Evolutionary conservation across 2,797 vertebrate genomes (phyloP), one percentile per base, ranked within the genome.

Genomic region (Gymnopithys bicolor): DNA sequence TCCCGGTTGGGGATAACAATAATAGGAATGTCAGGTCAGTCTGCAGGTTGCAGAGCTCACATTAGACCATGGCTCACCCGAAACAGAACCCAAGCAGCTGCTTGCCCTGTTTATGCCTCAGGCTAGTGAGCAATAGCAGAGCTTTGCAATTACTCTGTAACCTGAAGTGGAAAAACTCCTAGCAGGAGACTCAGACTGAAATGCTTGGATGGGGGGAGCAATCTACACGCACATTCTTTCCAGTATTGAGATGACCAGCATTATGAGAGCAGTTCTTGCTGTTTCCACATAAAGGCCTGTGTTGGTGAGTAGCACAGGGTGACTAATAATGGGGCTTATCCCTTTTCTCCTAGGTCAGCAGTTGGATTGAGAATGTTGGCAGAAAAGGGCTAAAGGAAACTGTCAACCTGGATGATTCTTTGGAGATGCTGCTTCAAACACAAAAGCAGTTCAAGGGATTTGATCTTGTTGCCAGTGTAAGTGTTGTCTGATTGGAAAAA

Each of bases 361-460:
- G 93, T 49, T 99, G 99, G 99, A 97, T 99, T 9, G 97, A 98
- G 97, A 96, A 98, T 28, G 98, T 98, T 13, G 99, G 99, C 18
- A 98, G 98, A 94, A 97, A 95, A 48, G 95, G 91, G 14, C 97
- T 99, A 51, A 97, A 97, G 89, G 97, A 93, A 60, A 97, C 98
- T 13, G 43, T 92, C 45, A 97, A 97, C 83, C 90, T 98, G 16
- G 98, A 98, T 2, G 98, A 98, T 89, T 99, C 99, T 45, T 97
- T 99, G 97, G 99, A 99, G 93, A 95, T 97, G 68, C 96, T 99
- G 62, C 98, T 97, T 48, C 97, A 96, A 53, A 97, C 98, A 27
- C 98, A 98, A 77, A 97, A 96, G 55, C 97, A 98, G 48, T 99
- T 99, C 97, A 97, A 84, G 93, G 98, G 99, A 51, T 99, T 99